Percentiles rank a stretch among this genome's conserved stretches.
phyloP scores from a whole-genome alignment of 1,140 invertebrate genomes.

The Pygmarrhopalites habei region DNA sequence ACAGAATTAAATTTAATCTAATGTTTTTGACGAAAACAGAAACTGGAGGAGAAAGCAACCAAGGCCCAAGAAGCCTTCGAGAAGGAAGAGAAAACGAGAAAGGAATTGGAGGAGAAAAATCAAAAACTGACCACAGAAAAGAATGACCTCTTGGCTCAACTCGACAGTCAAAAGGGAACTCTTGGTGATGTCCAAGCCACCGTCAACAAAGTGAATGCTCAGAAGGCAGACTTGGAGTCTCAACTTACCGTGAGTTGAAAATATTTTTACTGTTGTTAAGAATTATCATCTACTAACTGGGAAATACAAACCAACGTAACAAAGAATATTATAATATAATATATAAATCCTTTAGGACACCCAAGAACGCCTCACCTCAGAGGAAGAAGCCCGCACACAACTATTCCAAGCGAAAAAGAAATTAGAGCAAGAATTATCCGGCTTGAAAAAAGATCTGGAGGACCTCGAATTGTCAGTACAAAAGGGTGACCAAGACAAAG shows the following conservation, averaged over 20 bases:
- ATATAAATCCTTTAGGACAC: slow-evolving; percentile 78
- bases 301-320: too few relatives aligned
- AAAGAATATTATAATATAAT: too few relatives aligned
- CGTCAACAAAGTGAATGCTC: slow-evolving; percentile 82
- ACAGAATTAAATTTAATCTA: slow-evolving; percentile 30
- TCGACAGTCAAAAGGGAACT: slow-evolving; percentile 85
- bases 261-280: too few relatives aligned
- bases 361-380: slow-evolving; percentile 69
- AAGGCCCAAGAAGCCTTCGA: slow-evolving; percentile 90
- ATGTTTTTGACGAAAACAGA: slow-evolving; percentile 51
- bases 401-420: slow-evolving; percentile 51
- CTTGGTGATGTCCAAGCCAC: slow-evolving; percentile 85
- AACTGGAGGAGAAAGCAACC: slow-evolving; percentile 88
- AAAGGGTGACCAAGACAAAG: slow-evolving; percentile 47
- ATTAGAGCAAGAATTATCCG: slow-evolving; percentile 83
- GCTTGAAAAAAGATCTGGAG: slow-evolving; percentile 93
- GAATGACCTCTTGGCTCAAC: slow-evolving; percentile 72
- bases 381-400: slow-evolving; percentile 35
- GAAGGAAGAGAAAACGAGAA: slow-evolving; percentile 90
- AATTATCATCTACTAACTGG: too few relatives aligned
- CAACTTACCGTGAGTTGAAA: slow-evolving; percentile 84
- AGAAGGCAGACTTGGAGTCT: slow-evolving; percentile 93
- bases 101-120: slow-evolving; percentile 91
- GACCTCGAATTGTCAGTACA: slow-evolving; percentile 82
- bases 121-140: slow-evolving; percentile 85